Percentiles rank a stretch among this genome's conserved stretches.
These are phyloP conservation scores for Erebia aethiops DNA, from an alignment of 2,888 invertebrate genomes.

Conservation along the genomic window DNA sequence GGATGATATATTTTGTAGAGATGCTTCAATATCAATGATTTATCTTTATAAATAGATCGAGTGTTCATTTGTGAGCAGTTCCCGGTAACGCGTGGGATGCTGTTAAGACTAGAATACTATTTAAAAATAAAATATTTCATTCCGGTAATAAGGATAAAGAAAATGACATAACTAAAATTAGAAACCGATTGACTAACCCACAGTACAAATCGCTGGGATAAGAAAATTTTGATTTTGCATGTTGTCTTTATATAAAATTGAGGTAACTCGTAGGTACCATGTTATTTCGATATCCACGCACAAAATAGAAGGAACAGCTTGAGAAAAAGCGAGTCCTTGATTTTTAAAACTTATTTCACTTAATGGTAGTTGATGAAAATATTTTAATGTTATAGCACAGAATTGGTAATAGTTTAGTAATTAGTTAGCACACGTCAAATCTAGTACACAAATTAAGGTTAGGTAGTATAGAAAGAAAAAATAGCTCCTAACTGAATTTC, in stretches of 20 bases:
- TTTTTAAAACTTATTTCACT: neutral
- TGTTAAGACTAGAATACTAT: too few species aligned
- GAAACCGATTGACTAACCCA: too few species aligned
- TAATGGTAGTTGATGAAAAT: slow-evolving; percentile 16
- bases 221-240: too few species aligned
- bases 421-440: slow-evolving; percentile 12
- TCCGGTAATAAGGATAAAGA: too few species aligned
- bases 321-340: neutral
- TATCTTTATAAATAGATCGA: neutral
- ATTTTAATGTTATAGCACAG: slow-evolving; percentile 22
- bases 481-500: slow-evolving; percentile 38
- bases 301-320: neutral
- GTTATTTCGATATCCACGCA: neutral
- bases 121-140: too few species aligned
- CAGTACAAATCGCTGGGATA: too few species aligned
- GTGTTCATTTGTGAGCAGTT: too few species aligned
- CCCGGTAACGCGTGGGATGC: too few species aligned
- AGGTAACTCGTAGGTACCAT: too few species aligned
- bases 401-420: too few species aligned
- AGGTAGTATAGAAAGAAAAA: slow-evolving; percentile 31
- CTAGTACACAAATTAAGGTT: slow-evolving; percentile 26
- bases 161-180: too few species aligned
- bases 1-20: neutral
- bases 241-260: too few species aligned
- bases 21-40: neutral